Percentiles rank a stretch among this genome's conserved stretches.
Conservation (phyloP, 2,888 invertebrate species). For the Ormia ochracea region DNA sequence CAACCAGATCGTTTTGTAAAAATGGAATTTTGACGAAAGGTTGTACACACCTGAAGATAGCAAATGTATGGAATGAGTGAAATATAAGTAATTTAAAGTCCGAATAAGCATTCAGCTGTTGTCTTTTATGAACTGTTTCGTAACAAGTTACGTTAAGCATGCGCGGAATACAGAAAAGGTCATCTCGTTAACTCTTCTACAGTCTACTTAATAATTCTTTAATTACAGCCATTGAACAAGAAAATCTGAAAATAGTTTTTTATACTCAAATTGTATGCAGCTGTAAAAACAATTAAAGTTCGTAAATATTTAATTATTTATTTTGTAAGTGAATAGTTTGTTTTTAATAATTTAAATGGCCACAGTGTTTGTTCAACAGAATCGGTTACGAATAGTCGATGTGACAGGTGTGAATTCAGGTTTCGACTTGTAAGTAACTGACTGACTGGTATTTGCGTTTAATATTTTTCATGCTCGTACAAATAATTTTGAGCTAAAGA, state of each 20-base stretch:
- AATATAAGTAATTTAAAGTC: no score
- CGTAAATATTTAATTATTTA: not conserved
- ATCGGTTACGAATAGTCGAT: constrained; percentile 16
- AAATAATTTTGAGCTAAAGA: constrained; percentile 35
- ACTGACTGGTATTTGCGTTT: not conserved
- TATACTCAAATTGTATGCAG: not conserved
- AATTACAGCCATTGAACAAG: not conserved
- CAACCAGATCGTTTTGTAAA: no score
- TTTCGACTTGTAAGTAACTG: constrained; percentile 21
- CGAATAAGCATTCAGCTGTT: not conserved
- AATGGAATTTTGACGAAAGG: no score
- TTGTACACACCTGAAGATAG: no score
- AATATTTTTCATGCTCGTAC: no score
- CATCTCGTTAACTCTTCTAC: not conserved
- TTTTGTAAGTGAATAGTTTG: not conserved
- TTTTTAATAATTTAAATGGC: not conserved
- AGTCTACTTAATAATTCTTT: not conserved
- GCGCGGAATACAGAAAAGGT: not conserved
- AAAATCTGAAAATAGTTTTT: not conserved
- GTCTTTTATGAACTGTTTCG: no score
- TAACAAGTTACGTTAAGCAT: not conserved
- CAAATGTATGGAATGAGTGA: no score
- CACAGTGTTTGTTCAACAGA: not conserved
- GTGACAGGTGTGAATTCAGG: constrained; percentile 51
- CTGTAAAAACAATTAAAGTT: not conserved